These are phyloP conservation scores for Pantelozetes paolii DNA, from an alignment of 2,888 invertebrate species.

Conservation along the genomic window DNA sequence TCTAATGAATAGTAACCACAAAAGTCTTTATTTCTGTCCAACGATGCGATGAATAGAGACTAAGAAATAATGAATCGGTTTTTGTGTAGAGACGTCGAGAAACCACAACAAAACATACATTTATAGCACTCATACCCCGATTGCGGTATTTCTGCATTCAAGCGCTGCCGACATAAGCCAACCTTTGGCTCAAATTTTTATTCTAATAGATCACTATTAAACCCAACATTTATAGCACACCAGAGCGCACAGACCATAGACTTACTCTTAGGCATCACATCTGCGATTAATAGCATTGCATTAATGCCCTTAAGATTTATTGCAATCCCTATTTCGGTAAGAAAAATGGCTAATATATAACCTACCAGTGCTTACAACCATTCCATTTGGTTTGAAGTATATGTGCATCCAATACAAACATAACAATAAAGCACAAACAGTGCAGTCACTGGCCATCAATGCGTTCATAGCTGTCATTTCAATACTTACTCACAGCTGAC, in stretches of 20 bases:
- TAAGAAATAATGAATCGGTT: not conserved
- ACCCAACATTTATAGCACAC: conserved; percentile 13
- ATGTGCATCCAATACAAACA: conserved; percentile 23
- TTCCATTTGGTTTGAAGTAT: not conserved
- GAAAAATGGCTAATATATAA: conserved; percentile 31
- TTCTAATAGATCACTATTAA: conserved; percentile 29
- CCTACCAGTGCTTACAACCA: not conserved
- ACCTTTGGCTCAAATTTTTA: conserved; percentile 12
- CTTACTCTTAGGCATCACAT: not conserved
- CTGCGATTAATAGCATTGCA: conserved; percentile 36
- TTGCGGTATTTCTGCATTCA: not conserved
- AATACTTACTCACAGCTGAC: conserved; percentile 8
- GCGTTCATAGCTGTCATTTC: not conserved
- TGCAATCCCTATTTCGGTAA: not conserved
- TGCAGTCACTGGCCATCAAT: conserved; percentile 20
- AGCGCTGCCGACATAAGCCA: conserved; percentile 1
- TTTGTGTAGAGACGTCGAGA: not conserved
- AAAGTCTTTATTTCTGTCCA: conserved; percentile 36
- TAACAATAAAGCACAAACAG: conserved; percentile 24
- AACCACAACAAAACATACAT: conserved; percentile 27
- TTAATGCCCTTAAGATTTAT: conserved; percentile 35
- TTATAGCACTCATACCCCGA: not conserved
- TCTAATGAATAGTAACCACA: conserved; percentile 38
- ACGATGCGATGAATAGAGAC: conserved; percentile 30
- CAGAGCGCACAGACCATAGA: not conserved